Percentiles rank a stretch among this genome's conserved stretches.
These are phyloP conservation scores for Zaprionus tsacasi DNA, from an alignment of 1,140 invertebrate genomes.

Conservation along the genomic window DNA sequence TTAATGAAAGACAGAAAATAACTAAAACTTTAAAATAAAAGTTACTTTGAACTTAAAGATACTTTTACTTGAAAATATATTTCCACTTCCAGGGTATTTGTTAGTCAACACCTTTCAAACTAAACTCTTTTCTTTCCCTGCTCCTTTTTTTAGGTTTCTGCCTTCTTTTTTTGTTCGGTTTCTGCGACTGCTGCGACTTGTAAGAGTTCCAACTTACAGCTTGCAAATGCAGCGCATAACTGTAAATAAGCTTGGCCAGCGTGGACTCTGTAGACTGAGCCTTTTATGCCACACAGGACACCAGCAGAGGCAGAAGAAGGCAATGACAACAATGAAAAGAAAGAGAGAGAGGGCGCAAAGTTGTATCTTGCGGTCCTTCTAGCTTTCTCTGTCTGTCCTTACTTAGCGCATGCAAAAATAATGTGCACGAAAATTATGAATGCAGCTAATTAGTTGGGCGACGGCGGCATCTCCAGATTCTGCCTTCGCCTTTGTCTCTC, in stretches of 20 bases:
- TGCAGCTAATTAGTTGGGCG: conserved; percentile 75
- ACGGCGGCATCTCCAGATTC: conserved; percentile 18
- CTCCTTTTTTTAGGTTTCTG: conserved; percentile 2
- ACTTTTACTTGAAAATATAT: too few species aligned
- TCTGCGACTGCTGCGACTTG: conserved; percentile 59
- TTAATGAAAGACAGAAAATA: too few species aligned
- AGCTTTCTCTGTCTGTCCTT: conserved; percentile 27
- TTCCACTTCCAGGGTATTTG: too few species aligned
- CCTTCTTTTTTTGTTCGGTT: conserved; percentile 28
- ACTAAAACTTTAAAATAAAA: too few species aligned
- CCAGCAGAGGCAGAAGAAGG: conserved; percentile 21
- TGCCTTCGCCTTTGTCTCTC: conserved; percentile 33
- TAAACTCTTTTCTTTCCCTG: conserved; percentile 8
- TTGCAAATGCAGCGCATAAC: conserved; percentile 67
- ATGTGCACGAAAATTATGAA: conserved; percentile 80
- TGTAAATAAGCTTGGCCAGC: conserved; percentile 67
- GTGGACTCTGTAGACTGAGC: conserved; percentile 15
- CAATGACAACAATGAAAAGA: conserved; percentile 15
- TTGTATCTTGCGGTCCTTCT: conserved; percentile 56
- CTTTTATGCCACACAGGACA: conserved; percentile 37
- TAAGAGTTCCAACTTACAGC: conserved; percentile 71
- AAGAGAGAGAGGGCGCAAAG: not conserved
- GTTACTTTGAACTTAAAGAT: too few species aligned
- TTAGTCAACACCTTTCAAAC: not conserved
- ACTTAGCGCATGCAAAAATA: conserved; percentile 82